Percentiles rank a stretch among this genome's conserved stretches.
Conservation (phyloP, 1,140 invertebrate species). For the Epicauta chinensis region DNA sequence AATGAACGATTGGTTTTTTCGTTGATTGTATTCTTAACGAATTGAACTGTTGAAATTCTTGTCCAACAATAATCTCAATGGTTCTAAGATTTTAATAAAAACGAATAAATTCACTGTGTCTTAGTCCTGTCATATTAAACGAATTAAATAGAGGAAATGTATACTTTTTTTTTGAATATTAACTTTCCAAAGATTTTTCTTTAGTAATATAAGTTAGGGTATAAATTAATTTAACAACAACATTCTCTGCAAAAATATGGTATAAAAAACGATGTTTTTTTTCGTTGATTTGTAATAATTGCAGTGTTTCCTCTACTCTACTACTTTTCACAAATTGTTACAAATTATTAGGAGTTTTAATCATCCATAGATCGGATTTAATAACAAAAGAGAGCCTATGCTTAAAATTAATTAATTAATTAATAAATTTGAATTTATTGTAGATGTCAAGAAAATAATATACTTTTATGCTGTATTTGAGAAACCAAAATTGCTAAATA, state of each 20-base stretch:
- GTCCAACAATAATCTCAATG: too few relatives aligned
- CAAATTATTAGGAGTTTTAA: not conserved
- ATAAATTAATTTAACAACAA: conserved; percentile 24
- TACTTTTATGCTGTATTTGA: too few relatives aligned
- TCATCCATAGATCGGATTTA: too few relatives aligned
- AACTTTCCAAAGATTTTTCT: conserved; percentile 43
- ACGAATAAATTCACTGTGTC: conserved; percentile 43
- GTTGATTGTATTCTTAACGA: too few relatives aligned
- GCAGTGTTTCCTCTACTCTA: too few relatives aligned
- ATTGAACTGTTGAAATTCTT: too few relatives aligned
- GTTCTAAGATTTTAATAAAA: conserved; percentile 6
- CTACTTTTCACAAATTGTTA: too few relatives aligned
- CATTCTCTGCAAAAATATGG: conserved; percentile 5
- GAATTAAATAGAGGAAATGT: conserved; percentile 39
- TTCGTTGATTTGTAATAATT: not conserved
- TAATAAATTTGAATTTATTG: conserved; percentile 28
- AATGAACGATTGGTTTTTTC: not conserved
- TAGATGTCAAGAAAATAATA: conserved; percentile 32
- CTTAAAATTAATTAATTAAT: conserved; percentile 15
- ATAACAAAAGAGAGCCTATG: conserved; percentile 7
- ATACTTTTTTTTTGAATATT: conserved; percentile 42
- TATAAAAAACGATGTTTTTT: conserved; percentile 5
- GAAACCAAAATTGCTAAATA: conserved; percentile 1
- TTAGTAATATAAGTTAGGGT: conserved; percentile 35
- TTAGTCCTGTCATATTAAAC: conserved; percentile 44